Base-by-base conservation (phyloP, 2,113 vertebrate genomes). In the Cairina moschata region DNA sequence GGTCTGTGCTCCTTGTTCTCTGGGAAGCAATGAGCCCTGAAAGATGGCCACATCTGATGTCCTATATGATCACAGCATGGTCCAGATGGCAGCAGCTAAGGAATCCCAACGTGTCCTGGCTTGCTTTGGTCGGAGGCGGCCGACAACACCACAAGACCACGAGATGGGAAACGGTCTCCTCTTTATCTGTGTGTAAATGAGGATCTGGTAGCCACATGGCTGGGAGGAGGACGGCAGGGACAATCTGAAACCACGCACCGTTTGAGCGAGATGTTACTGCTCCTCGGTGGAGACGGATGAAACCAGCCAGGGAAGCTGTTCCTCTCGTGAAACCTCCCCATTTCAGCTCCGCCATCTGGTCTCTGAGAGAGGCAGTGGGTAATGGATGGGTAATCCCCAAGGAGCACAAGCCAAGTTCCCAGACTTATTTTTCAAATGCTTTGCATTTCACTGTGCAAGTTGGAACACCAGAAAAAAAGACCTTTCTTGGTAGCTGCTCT, bases 341-440 rank as follows among this genome's bases (percentile, higher is more conserved):
- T 52, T 58, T 85, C 82, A 26, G 2, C 48, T 77, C 82, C 83
- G 83, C 82, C 82, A 36, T 83, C 65, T 44, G 71, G 58, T 76
- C 67, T 76, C 82, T 44, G 25, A 60, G 58, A 58, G 50, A 58
- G 48, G 71, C 48, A 72, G 44, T 69, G 86, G 93, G 72, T 23
- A 84, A 76, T 14, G 79, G 90, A 88, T 90, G 90, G 92, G 90
- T 69, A 83, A 83, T 85, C 63, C 92, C 94, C 83, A 66, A 71
- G 80, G 88, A 90, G 76, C 76, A 74, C 59, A 76, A 88, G 83
- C 25, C 80, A 83, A 82, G 71, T 92, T 95, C 94, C 91, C 94
- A 97, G 88, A 77, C 75, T 91, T 94, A 77, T 72, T 93, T 91
- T 83, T 82, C 83, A 86, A 60, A 87, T 89, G 69, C 42, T 86